Evolutionary conservation across 2,888 invertebrate species (phyloP).

Genomic region (Aricia artaxerxes): DNA sequence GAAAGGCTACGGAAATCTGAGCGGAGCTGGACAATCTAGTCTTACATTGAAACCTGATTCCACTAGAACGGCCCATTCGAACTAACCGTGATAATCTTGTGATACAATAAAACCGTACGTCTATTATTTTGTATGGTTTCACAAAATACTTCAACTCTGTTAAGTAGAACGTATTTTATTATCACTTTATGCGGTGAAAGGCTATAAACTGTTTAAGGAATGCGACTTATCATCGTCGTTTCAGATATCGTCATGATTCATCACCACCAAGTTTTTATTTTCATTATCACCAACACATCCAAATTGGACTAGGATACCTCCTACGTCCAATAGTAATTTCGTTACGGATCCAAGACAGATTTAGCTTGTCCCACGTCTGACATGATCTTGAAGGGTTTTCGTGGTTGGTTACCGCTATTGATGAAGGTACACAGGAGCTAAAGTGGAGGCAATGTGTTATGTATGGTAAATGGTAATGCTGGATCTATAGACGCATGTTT

Average conservation of each 20-base stretch:
- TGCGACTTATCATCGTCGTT: not conserved
- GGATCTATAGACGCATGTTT: not conserved
- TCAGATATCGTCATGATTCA: not conserved
- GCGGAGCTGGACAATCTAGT: conserved; percentile 62
- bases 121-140: conserved; percentile 57
- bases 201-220: not conserved
- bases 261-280: not conserved
- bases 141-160: conserved; percentile 25
- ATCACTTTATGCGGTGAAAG: not conserved
- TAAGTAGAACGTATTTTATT: not conserved
- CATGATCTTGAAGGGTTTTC: not conserved
- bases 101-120: conserved; percentile 55
- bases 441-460: not conserved
- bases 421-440: not conserved
- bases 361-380: not conserved
- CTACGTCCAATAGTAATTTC: not conserved
- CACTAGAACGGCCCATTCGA: conserved; percentile 43
- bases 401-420: not conserved
- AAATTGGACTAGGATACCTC: not conserved
- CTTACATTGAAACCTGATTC: conserved; percentile 69
- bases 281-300: too few relatives aligned
- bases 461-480: not conserved
- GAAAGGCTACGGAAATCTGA: conserved; percentile 55
- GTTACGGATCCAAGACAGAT: not conserved
- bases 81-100: conserved; percentile 55